A percentile compares a stretch with the other conserved stretches of the same genome.
These are phyloP conservation scores for Phymastichus coffea DNA, from an alignment of 1,140 invertebrate genomes.

Conservation along the genomic window DNA sequence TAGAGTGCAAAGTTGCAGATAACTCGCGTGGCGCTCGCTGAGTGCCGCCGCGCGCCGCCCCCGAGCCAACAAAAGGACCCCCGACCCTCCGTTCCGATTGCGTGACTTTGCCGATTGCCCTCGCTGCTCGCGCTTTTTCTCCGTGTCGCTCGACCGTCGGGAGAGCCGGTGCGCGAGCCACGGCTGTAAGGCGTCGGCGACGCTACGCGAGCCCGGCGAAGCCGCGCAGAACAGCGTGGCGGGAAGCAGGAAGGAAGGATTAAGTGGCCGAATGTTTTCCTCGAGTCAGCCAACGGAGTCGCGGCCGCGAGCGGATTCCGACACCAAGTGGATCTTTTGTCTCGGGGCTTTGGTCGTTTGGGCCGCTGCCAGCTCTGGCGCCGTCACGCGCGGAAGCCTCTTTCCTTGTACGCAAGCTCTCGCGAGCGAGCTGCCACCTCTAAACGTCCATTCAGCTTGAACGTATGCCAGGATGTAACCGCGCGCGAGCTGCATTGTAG, in stretches of 20 bases:
- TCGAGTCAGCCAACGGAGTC: no score
- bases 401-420: constrained; percentile 34
- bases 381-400: constrained; percentile 38
- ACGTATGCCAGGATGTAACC: constrained; percentile 38
- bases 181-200: not conserved
- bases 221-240: not conserved
- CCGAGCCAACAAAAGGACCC: no score
- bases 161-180: no score
- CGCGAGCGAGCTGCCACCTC: no score
- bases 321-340: constrained; percentile 33
- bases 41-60: no score
- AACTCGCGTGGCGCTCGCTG: constrained; percentile 36
- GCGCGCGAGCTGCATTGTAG: no score
- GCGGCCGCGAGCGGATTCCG: no score
- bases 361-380: constrained; percentile 37
- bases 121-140: no score
- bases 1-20: constrained; percentile 53
- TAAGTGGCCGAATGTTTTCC: constrained; percentile 21
- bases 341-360: constrained; percentile 23
- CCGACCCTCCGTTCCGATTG: no score
- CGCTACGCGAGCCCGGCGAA: not conserved
- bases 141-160: no score
- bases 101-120: no score
- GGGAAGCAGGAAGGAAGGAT: not conserved
- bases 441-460: constrained; percentile 39